Evolutionary conservation across 2,888 invertebrate species (phyloP).

Genomic region (Autographa gamma): DNA sequence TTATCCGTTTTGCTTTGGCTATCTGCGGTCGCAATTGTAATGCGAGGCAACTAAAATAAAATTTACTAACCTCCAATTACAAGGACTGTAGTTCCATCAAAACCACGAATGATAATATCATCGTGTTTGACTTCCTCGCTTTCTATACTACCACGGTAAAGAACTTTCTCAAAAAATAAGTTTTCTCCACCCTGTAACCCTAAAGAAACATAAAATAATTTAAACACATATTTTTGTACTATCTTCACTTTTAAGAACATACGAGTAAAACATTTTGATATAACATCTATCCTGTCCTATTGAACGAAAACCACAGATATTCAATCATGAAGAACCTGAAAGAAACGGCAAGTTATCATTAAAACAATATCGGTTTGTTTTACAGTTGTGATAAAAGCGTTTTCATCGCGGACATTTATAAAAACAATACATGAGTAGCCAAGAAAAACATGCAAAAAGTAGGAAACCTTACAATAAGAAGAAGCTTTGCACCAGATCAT

Average conservation of each 20-base stretch:
- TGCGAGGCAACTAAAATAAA: neutral
- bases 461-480: too few relatives aligned
- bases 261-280: too few relatives aligned
- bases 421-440: too few relatives aligned
- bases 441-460: too few relatives aligned
- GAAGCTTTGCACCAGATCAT: too few relatives aligned
- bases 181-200: constrained; percentile 52
- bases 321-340: neutral
- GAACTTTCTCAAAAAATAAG: constrained; percentile 70
- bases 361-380: too few relatives aligned
- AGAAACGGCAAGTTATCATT: neutral
- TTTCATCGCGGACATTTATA: too few relatives aligned
- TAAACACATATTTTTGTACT: neutral
- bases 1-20: too few relatives aligned
- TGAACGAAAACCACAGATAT: constrained; percentile 68
- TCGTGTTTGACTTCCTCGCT: constrained; percentile 70
- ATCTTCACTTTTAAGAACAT: neutral
- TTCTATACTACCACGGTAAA: constrained; percentile 72
- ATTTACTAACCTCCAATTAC: constrained; percentile 71
- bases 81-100: constrained; percentile 63
- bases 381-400: too few relatives aligned
- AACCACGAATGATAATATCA: constrained; percentile 67
- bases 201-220: constrained; percentile 33
- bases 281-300: constrained; percentile 17
- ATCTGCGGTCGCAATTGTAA: too few relatives aligned